Conservation (phyloP, 2,113 vertebrate genomes). For the Ophthalmolycus amberensis region DNA sequence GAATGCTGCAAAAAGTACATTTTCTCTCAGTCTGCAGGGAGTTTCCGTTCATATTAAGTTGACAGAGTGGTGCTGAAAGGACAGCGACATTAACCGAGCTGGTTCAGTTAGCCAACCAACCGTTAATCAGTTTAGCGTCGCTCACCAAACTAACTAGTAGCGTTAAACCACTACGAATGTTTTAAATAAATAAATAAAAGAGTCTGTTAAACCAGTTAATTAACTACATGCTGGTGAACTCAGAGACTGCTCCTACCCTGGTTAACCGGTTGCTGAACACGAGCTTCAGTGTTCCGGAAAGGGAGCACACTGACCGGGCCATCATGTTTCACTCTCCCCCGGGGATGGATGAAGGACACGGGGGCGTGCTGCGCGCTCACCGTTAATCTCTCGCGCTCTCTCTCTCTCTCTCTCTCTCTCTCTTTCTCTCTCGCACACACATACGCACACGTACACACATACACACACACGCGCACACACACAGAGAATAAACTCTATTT, state of each 20-base stretch:
- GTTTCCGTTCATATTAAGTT: neutral
- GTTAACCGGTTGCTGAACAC: conserved; percentile 35
- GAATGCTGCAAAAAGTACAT: neutral
- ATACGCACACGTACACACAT: too few relatives aligned
- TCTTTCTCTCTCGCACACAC: neutral
- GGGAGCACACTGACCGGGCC: conserved; percentile 35
- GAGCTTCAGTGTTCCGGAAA: conserved; percentile 58
- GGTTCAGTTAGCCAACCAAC: conserved; percentile 10
- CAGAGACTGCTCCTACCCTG: conserved; percentile 41
- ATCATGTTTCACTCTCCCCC: conserved; percentile 56
- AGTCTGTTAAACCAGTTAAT: too few relatives aligned
- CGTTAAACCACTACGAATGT: neutral
- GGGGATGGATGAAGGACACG: conserved; percentile 1
- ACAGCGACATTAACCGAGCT: conserved; percentile 41
- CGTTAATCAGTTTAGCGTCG: conserved; percentile 40
- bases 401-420: neutral
- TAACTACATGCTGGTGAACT: neutral
- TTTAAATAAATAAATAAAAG: neutral
- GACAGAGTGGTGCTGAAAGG: conserved; percentile 46
- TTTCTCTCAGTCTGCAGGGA: neutral
- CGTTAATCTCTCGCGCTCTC: neutral
- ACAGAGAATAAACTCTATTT: too few relatives aligned
- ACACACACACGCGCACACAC: too few relatives aligned
- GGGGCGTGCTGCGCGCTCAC: conserved; percentile 53
- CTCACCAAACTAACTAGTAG: neutral